Evolutionary conservation across 1,140 invertebrate genomes (phyloP).

Genomic region (Meloidogyne chitwoodi): DNA sequence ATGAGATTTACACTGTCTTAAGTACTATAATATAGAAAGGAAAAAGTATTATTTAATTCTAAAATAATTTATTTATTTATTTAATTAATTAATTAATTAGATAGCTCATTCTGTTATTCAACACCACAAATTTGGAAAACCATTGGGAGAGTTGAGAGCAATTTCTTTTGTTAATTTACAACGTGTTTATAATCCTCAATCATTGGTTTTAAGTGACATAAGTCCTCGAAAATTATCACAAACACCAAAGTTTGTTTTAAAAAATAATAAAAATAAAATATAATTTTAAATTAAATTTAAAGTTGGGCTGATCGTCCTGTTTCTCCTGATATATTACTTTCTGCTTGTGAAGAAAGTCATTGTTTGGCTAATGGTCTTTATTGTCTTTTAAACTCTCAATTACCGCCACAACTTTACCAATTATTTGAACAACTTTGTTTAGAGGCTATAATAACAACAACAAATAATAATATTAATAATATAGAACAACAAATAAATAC

Average conservation of each 20-base stretch:
- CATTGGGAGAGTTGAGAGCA: constrained; percentile 65
- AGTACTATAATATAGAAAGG: no score
- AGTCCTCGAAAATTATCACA: constrained; percentile 57
- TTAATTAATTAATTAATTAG: constrained; percentile 42
- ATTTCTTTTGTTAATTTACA: constrained; percentile 58
- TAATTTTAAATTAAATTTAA: not conserved
- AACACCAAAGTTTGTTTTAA: constrained; percentile 44
- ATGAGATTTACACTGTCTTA: no score
- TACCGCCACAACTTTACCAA: constrained; percentile 40
- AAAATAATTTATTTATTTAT: not conserved
- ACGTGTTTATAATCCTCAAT: constrained; percentile 59
- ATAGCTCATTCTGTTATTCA: constrained; percentile 85
- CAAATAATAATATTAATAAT: not conserved
- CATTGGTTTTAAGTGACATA: constrained; percentile 56
- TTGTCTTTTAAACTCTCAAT: constrained; percentile 46
- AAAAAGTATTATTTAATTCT: no score
- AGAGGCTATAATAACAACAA: not conserved
- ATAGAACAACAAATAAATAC: constrained; percentile 5
- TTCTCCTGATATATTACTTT: constrained; percentile 48
- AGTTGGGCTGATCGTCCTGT: constrained; percentile 55
- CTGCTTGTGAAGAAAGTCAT: constrained; percentile 54
- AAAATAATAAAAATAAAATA: not conserved
- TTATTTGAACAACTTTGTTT: constrained; percentile 51
- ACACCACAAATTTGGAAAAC: constrained; percentile 80
- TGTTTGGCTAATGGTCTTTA: constrained; percentile 52